Conservation (phyloP, 2,888 invertebrate genomes). For the Orthosia gothica region DNA sequence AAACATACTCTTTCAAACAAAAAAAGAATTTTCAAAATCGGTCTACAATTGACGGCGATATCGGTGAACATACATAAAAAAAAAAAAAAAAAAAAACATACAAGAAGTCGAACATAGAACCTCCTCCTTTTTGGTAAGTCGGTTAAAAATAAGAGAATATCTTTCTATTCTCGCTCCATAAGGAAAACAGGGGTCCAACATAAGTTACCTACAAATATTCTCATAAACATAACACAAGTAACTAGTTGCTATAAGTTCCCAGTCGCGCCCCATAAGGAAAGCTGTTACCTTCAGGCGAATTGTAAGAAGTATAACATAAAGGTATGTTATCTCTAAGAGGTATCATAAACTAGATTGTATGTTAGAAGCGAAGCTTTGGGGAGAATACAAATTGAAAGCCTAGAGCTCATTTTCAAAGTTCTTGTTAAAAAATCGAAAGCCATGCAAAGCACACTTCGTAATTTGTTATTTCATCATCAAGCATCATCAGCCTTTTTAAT, state of each 20-base stretch:
- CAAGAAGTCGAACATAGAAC: no score
- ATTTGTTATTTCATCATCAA: no score
- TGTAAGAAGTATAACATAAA: conserved; percentile 12
- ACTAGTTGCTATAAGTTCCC: not conserved
- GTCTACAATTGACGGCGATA: no score
- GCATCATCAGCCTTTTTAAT: no score
- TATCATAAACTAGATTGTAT: conserved; percentile 6
- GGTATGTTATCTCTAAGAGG: conserved; percentile 13
- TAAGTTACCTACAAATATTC: not conserved
- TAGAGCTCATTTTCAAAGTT: no score
- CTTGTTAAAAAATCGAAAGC: no score
- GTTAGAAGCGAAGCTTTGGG: not conserved
- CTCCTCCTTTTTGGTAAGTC: no score
- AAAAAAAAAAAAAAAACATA: no score
- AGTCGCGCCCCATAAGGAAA: conserved; percentile 23
- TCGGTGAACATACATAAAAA: no score
- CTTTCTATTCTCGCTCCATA: not conserved
- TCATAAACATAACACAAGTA: conserved; percentile 14
- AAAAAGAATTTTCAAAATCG: no score
- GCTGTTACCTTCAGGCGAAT: conserved; percentile 15
- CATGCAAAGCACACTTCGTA: no score
- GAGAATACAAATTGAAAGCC: not conserved
- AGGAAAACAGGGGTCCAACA: conserved; percentile 10
- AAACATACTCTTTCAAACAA: no score
- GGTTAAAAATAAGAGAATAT: conserved; percentile 12